Evolutionary conservation across 1,140 invertebrate species (phyloP).

Genomic region (Aphaenogaster ashmeadi): DNA sequence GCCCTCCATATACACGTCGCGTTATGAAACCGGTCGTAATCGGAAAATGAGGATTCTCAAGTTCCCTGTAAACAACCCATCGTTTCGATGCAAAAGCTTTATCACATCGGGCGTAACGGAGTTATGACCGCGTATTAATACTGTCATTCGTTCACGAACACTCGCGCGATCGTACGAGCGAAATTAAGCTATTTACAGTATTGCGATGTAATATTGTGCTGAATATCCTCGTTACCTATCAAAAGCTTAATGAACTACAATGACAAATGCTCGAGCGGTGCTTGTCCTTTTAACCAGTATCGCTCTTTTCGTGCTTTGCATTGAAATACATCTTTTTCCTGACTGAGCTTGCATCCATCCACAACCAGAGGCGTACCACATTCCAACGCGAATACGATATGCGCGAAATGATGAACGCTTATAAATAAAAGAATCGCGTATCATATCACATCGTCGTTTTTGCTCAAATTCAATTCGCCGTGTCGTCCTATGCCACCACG

Average conservation of each 20-base stretch:
- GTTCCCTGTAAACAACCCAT: conserved; percentile 1
- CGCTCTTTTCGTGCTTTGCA: neutral
- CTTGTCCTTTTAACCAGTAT: neutral
- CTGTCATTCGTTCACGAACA: neutral
- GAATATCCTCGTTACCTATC: conserved; percentile 8
- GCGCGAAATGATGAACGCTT: conserved; percentile 18
- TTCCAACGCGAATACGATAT: neutral
- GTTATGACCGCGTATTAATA: conserved; percentile 34
- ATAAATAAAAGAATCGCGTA: conserved; percentile 39
- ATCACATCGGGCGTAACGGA: neutral
- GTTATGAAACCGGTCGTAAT: conserved; percentile 45
- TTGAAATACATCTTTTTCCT: neutral
- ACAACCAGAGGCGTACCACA: neutral
- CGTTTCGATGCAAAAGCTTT: conserved; percentile 29
- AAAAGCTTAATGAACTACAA: neutral
- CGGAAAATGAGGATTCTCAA: conserved; percentile 27
- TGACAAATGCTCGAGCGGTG: neutral
- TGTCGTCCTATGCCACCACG: neutral
- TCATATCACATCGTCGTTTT: conserved; percentile 24
- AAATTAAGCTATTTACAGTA: neutral
- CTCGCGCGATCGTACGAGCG: neutral
- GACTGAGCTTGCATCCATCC: neutral
- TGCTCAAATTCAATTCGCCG: conserved; percentile 8
- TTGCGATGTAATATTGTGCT: conserved; percentile 4
- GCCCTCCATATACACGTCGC: neutral